Evolutionary conservation across 53 echinoderm and acorn worm genomes (phyloP), one percentile per base, ranked within the genome.

Genomic region (Paelopatides confundens): DNA sequence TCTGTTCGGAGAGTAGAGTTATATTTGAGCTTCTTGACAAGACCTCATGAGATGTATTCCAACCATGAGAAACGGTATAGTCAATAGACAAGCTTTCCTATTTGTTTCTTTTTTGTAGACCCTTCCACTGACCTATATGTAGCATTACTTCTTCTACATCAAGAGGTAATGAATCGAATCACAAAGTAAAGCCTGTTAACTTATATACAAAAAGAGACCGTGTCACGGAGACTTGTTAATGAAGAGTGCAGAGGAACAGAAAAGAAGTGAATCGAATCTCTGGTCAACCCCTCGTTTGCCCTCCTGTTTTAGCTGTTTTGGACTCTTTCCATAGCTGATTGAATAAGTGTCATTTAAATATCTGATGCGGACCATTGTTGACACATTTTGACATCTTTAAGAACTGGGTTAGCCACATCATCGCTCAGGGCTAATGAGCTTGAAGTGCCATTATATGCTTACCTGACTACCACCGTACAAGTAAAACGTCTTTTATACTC

Each of bases 201-300:
- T n/a, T 17, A 18, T n/a, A 4, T 54, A 17, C 5, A 37, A 24
- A 35, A 74, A 11, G n/a, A 38, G 39, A 39, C 46, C 40, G 46
- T 11, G 38, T 74, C 40, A 74, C 74, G 74, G 74, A 37, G 74
- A 74, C 10, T 74, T 39, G 46, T 74, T n/a, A 46, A 74, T 74
- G 36, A 74, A 46, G 33, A 58, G 58, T 18, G 58, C 5, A 12
- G 43, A 43, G 43, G 43, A 43, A 43, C 43, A 12, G 8, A 43
- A 43, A 43, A 43, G 43, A 43, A 10, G 43, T 10, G 43, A 10
- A 10, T 10, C 58, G 17, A 23, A n/a, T 21, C n/a, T 0, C 15
- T 58, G 58, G 58, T 58, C 58, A 58, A 23, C 58, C 58, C n/a
- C 24, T 21, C 58, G 58, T 58, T 58, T 6, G 15, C 58, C 58